A percentile compares a stretch with the other conserved stretches of the same genome.
phyloP scores from a whole-genome alignment of 2,888 invertebrate species.

The Nephrotoma guestfalica region DNA sequence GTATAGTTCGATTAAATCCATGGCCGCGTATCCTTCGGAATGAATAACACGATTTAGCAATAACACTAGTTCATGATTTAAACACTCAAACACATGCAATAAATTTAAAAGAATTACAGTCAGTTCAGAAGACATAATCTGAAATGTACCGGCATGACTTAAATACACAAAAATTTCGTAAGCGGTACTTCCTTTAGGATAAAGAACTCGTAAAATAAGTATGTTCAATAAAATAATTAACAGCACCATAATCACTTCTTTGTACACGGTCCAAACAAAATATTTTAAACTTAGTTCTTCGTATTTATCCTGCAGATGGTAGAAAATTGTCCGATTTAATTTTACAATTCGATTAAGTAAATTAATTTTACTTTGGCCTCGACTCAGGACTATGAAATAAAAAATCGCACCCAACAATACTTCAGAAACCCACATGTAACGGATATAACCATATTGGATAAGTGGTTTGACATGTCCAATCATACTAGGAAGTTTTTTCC shows the following conservation, averaged over 20 bases:
- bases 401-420: background rate
- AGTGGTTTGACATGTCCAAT: background rate
- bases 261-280: background rate
- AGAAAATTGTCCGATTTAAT: background rate
- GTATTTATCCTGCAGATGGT: background rate
- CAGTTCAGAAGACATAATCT: too few species aligned
- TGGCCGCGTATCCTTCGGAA: too few species aligned
- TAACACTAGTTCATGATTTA: too few species aligned
- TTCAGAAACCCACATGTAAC: background rate
- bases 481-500: background rate
- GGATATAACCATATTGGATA: background rate
- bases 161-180: too few species aligned
- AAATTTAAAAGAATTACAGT: too few species aligned
- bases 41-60: too few species aligned
- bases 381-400: background rate
- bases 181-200: background rate
- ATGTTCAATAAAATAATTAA: background rate
- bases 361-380: background rate
- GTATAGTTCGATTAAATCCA: too few species aligned
- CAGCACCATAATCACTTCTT: background rate
- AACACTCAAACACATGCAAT: too few species aligned
- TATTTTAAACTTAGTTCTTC: background rate
- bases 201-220: background rate
- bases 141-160: too few species aligned
- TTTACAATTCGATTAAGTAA: background rate